Evolutionary conservation across 2,113 vertebrate species (phyloP).

Genomic region (Vanacampus margaritifer): DNA sequence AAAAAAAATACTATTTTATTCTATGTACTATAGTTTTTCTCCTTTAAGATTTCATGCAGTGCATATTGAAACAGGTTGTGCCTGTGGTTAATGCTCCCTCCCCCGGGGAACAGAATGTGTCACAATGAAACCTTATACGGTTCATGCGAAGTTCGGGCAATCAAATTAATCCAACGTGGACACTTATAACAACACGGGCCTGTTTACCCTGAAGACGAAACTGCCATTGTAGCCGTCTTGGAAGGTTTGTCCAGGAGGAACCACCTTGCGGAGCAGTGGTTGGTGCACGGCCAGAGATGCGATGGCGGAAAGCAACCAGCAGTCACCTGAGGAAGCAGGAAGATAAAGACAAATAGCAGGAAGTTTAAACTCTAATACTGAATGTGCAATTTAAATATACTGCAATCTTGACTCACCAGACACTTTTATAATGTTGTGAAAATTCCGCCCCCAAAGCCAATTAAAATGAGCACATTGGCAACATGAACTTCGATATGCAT

Average conservation of each 20-base stretch:
- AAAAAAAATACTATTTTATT: too few species aligned
- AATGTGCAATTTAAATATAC: not conserved
- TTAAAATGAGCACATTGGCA: not conserved
- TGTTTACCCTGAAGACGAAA: conserved; percentile 71
- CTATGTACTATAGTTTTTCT: not conserved
- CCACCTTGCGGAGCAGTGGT: conserved; percentile 64
- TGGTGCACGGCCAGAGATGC: conserved; percentile 65
- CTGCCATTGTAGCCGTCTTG: conserved; percentile 61
- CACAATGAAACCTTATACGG: not conserved
- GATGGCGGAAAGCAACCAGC: conserved; percentile 76
- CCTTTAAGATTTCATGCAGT: not conserved
- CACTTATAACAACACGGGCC: not conserved
- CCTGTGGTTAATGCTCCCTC: not conserved
- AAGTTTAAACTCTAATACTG: too few species aligned
- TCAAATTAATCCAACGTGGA: not conserved
- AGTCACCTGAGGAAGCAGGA: conserved; percentile 61
- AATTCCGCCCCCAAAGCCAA: not conserved
- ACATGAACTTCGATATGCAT: not conserved
- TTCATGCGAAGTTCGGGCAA: not conserved
- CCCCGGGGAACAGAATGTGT: not conserved
- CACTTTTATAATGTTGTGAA: not conserved
- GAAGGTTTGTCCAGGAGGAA: conserved; percentile 68
- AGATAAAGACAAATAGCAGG: not conserved
- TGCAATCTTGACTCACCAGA: not conserved
- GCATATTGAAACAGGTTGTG: not conserved